Conservation (phyloP, 2,113 vertebrate species). For the Pontoporia blainvillei region DNA sequence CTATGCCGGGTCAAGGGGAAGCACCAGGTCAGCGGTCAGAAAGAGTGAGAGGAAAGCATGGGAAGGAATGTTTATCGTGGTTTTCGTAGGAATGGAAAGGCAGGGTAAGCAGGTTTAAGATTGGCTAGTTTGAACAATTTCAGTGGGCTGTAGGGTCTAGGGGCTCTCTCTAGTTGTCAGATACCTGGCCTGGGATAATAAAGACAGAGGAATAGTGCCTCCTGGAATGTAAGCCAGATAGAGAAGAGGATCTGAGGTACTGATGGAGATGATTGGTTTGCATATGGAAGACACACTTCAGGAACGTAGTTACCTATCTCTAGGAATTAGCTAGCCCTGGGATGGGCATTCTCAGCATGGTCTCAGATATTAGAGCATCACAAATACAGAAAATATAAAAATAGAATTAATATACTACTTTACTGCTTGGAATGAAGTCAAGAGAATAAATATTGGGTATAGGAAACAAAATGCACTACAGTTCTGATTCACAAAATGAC, state of each 20-base stretch:
- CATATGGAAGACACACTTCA: background rate
- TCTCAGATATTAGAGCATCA: background rate
- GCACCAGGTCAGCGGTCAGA: background rate
- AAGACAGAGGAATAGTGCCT: background rate
- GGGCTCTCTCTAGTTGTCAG: background rate
- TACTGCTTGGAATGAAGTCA: background rate
- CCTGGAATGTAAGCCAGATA: background rate
- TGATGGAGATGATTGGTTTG: background rate
- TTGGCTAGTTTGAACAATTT: background rate
- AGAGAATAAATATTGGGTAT: background rate
- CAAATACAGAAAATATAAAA: background rate
- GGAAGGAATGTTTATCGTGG: background rate
- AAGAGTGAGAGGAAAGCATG: background rate
- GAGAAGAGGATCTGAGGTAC: background rate
- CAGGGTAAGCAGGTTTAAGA: background rate
- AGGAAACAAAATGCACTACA: background rate
- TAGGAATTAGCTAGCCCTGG: background rate
- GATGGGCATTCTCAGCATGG: background rate
- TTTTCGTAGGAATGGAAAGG: background rate
- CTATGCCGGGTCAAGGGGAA: background rate
- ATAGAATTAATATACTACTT: background rate
- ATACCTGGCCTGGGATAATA: background rate
- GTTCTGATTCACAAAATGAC: background rate
- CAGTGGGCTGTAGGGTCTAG: background rate
- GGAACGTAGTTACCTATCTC: background rate